Evolutionary conservation across 2,797 vertebrate genomes (phyloP).

Genomic region (Distichodus sexfasciatus): DNA sequence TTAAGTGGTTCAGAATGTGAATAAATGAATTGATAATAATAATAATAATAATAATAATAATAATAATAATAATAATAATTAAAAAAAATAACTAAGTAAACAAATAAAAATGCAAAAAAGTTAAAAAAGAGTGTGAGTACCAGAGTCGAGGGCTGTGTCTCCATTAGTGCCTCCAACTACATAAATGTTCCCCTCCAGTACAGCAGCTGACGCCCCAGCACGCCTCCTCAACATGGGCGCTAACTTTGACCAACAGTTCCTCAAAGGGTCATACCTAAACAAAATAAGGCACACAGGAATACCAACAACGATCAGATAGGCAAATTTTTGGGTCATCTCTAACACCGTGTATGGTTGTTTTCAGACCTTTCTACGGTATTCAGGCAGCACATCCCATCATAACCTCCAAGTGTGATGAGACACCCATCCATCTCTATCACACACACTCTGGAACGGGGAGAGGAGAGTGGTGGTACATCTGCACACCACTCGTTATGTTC

Average conservation of each 20-base stretch:
- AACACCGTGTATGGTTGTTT: too few species aligned
- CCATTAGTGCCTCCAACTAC: constrained; percentile 56
- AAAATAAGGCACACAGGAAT: constrained; percentile 8
- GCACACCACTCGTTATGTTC: constrained; percentile 47
- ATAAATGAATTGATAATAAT: too few species aligned
- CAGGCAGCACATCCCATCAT: constrained; percentile 46
- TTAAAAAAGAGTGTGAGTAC: constrained; percentile 43
- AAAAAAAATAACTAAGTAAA: too few species aligned
- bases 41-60: too few species aligned
- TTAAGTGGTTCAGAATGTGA: too few species aligned
- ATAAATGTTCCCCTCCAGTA: constrained; percentile 52
- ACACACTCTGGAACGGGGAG: constrained; percentile 46
- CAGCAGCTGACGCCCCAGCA: constrained; percentile 46
- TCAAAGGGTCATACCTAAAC: constrained; percentile 54
- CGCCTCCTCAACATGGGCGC: constrained; percentile 49
- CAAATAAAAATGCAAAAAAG: too few species aligned
- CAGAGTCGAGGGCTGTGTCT: constrained; percentile 49
- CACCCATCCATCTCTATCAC: constrained; percentile 45
- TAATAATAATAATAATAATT: too few species aligned
- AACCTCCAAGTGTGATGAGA: constrained; percentile 49
- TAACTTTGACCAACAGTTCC: constrained; percentile 56
- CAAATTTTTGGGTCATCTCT: too few species aligned
- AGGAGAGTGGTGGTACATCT: constrained; percentile 43
- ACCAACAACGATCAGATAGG: too few species aligned
- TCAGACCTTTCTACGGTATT: constrained; percentile 48